Base-by-base conservation (phyloP, 2,888 invertebrate genomes). In the Cheilosia impressa region DNA sequence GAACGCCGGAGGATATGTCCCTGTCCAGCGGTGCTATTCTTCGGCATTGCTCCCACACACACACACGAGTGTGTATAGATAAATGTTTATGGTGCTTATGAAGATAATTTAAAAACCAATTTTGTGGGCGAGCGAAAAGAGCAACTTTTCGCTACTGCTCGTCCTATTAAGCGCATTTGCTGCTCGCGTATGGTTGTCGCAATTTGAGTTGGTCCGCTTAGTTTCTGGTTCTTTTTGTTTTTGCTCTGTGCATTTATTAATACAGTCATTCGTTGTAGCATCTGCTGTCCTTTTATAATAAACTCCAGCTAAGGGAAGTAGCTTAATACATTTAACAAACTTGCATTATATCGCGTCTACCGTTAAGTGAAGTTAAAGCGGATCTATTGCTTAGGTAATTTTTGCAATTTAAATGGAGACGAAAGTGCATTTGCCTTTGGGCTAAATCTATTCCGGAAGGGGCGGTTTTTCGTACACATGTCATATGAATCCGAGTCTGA, bases 61-160 rank as follows among this genome's bases (percentile, higher is more conserved):
- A 52, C 5, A 34, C 13, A 50, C 7, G 50, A 13, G 22, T 45
- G 4, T 55, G 19, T 31, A 38, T 69, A 17, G 34, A 60, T 9
- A 34, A 22, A 19, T 24, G 57, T 53, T 53, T 52, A 52, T 45
- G 55, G 53, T 77, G 45, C 34, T 55, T 68, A 60, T 69, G 53
- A 69, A 45, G 60, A 62, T 60, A 68, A 68, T 77, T 77, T 69
- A 69, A 77, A 69, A 77, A 41, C 34, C 62, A 69, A 77, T 77
- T 77, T 71, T 53, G n/a, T 34, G 34, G 50, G 10, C 15, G 38
- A 47, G 41, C 10, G 10, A 27, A 41, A 66, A 41, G 19, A 63
- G 15, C 34, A 69, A 72, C 47, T 65, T 79, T 79, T 50, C 41
- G 38, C 31, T 38, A 45, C n/a, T 34, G 53, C 41, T 24, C 41